phyloP scores from a whole-genome alignment of 2,797 vertebrate genomes.

The Fistularia tabacaria region DNA sequence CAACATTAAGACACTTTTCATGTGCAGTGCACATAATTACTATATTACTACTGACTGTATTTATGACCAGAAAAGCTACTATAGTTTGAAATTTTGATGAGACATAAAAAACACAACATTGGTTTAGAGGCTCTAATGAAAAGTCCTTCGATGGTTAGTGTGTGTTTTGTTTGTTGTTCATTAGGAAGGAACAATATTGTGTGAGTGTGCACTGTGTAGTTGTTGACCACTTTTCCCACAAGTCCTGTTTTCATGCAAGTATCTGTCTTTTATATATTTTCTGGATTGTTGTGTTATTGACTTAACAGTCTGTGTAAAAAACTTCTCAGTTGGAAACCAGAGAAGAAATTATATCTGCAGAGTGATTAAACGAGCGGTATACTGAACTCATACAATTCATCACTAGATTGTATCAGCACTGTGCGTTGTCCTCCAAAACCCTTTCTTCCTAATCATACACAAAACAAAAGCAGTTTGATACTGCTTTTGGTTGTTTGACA shows the following conservation, averaged over 20 bases:
- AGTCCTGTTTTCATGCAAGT: conserved; percentile 11
- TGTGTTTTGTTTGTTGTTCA: conserved; percentile 7
- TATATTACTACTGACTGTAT: conserved; percentile 68
- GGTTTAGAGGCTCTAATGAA: conserved; percentile 5
- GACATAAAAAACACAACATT: conserved; percentile 25
- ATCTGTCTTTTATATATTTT: conserved; percentile 1
- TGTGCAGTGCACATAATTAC: conserved; percentile 70
- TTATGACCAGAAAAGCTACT: conserved; percentile 62
- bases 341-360: conserved; percentile 12
- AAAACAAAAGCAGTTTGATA: conserved; percentile 66
- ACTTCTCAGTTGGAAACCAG: conserved; percentile 6
- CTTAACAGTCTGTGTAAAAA: conserved; percentile 15
- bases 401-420: conserved; percentile 2
- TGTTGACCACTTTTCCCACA: conserved; percentile 21
- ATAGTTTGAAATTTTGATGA: conserved; percentile 44
- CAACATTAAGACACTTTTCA: conserved; percentile 21
- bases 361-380: conserved; percentile 20
- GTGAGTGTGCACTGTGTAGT: conserved; percentile 36
- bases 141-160: conserved; percentile 13
- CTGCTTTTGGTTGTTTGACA: conserved; percentile 49
- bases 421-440: conserved; percentile 17
- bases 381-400: conserved; percentile 7
- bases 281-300: conserved; percentile 16
- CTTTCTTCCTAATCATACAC: conserved; percentile 11
- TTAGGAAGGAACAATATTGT: conserved; percentile 24